These are phyloP conservation scores for Cyrtonyx montezumae DNA, from an alignment of 2,113 vertebrate genomes.

Conservation along the genomic window DNA sequence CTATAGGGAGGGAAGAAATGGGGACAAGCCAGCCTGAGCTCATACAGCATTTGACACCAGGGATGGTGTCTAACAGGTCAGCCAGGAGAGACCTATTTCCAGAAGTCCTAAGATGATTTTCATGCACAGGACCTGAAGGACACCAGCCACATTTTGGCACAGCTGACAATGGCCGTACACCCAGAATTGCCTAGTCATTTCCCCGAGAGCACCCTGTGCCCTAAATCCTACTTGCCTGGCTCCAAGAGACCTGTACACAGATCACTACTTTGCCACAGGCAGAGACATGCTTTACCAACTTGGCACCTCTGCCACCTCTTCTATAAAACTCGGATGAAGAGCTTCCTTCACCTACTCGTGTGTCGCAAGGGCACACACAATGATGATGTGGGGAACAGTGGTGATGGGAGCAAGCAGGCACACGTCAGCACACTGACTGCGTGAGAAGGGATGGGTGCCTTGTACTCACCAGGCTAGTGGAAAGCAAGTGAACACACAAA, in stretches of 20 bases:
- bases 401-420: neutral
- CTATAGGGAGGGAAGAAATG: neutral
- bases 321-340: neutral
- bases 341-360: neutral
- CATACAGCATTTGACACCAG: neutral
- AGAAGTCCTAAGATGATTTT: neutral
- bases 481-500: neutral
- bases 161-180: neutral
- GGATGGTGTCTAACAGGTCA: fast-evolving
- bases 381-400: neutral
- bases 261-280: neutral
- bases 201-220: fast-evolving
- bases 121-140: neutral
- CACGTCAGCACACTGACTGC: neutral
- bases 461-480: neutral
- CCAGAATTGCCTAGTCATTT: neutral
- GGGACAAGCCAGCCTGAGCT: neutral
- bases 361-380: neutral
- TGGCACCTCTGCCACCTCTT: neutral
- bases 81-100: neutral
- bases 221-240: neutral
- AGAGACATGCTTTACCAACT: neutral
- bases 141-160: neutral
- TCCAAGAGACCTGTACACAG: neutral
- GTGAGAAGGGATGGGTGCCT: neutral